Percentiles rank a stretch among this genome's conserved stretches.
Evolutionary conservation across 2,113 vertebrate species (phyloP).

Genomic region (Neoarius graeffei): DNA sequence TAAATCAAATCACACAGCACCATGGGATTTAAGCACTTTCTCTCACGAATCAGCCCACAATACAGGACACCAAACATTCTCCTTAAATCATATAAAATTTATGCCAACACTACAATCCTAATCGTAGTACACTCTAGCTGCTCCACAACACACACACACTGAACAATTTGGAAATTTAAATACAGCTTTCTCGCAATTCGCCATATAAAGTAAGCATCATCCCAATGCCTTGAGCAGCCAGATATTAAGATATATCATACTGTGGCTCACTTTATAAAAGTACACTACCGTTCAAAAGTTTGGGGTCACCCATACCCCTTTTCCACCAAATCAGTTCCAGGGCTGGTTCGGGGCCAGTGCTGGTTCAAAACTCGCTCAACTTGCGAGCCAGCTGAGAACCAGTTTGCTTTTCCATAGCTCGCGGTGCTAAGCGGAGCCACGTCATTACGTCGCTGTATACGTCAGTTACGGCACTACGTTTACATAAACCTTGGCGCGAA

Average conservation of each 20-base stretch:
- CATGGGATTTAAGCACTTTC: constrained; percentile 41
- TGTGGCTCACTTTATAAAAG: not conserved
- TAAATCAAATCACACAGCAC: constrained; percentile 35
- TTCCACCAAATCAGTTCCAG: too few relatives aligned
- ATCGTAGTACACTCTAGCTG: not conserved
- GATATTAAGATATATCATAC: not conserved
- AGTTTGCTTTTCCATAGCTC: too few relatives aligned
- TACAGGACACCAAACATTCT: not conserved
- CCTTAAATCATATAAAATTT: not conserved
- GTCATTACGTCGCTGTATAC: too few relatives aligned
- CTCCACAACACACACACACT: not conserved
- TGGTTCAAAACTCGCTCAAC: too few relatives aligned
- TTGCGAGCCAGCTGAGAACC: too few relatives aligned
- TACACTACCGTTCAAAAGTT: too few relatives aligned
- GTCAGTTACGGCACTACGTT: too few relatives aligned
- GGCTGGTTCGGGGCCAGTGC: too few relatives aligned
- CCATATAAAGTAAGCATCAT: not conserved
- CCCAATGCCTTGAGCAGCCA: not conserved
- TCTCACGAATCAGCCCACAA: constrained; percentile 32
- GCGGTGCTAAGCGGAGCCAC: too few relatives aligned
- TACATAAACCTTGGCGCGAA: too few relatives aligned
- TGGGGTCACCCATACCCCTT: too few relatives aligned
- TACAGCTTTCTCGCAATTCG: not conserved
- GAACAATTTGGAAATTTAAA: not conserved
- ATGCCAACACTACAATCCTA: not conserved